These are phyloP conservation scores for Clivina fossor DNA, from an alignment of 2,888 invertebrate genomes.

Conservation along the genomic window DNA sequence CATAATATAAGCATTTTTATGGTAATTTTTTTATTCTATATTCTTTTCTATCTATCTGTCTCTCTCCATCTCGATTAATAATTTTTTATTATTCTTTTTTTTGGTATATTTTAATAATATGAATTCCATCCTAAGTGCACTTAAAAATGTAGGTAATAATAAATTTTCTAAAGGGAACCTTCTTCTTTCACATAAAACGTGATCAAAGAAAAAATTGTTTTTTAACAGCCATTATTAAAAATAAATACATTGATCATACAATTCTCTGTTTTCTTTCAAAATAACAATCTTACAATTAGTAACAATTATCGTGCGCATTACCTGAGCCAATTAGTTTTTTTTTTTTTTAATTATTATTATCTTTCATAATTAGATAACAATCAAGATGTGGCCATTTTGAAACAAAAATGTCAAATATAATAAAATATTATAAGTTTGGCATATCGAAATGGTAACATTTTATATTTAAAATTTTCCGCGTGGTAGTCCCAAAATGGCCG, in stretches of 20 bases:
- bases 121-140: constrained; percentile 43
- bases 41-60: no score
- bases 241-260: constrained; percentile 30
- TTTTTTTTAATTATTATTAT: constrained; percentile 11
- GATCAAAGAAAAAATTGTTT: no score
- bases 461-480: no score
- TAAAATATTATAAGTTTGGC: no score
- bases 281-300: constrained; percentile 18
- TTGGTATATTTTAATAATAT: constrained; percentile 33
- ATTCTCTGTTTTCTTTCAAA: no score
- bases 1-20: constrained; percentile 29
- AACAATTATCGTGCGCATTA: constrained; percentile 14
- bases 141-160: constrained; percentile 43
- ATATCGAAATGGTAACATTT: no score
- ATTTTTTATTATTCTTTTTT: constrained; percentile 13
- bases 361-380: no score
- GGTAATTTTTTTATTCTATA: constrained; percentile 13
- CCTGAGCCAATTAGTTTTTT: constrained; percentile 19
- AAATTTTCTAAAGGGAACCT: constrained; percentile 38
- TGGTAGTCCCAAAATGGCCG: no score
- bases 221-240: constrained; percentile 32
- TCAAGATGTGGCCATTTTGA: no score
- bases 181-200: constrained; percentile 34
- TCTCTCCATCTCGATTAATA: constrained; percentile 1
- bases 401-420: no score